phyloP scores from a whole-genome alignment of 2,797 vertebrate genomes.

The Hybognathus amarus region DNA sequence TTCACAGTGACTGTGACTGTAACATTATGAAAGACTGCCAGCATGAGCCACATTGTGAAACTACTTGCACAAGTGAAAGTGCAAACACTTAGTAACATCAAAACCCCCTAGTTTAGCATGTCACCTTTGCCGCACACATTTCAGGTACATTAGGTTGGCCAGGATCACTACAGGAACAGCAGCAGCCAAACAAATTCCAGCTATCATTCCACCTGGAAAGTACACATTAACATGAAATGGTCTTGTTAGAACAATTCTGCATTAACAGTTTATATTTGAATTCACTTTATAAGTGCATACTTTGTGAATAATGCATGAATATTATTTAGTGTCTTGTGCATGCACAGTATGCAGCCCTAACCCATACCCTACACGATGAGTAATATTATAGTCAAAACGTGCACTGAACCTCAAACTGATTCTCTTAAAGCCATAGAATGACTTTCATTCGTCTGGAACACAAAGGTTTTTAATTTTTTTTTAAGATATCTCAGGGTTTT shows the following conservation, averaged over 20 bases:
- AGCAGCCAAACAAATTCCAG: constrained; percentile 62
- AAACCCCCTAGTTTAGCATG: neutral
- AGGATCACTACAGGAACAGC: constrained; percentile 63
- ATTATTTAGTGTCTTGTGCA: neutral
- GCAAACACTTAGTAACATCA: constrained; percentile 25
- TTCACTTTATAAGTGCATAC: neutral
- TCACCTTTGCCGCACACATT: constrained; percentile 75
- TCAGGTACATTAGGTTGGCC: constrained; percentile 74
- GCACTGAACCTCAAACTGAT: neutral
- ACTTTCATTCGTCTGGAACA: neutral
- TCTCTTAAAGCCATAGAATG: neutral
- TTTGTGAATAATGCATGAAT: neutral
- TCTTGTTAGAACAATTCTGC: neutral
- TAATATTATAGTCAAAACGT: neutral
- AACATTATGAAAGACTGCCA: constrained; percentile 18
- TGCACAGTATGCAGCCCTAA: neutral
- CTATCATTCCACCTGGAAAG: constrained; percentile 53
- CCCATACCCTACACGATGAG: neutral
- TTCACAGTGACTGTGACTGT: neutral
- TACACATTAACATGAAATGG: neutral
- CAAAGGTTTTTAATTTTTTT: too few relatives aligned
- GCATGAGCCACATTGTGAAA: constrained; percentile 13
- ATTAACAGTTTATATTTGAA: neutral
- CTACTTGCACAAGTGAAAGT: neutral
- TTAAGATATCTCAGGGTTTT: neutral